Evolutionary conservation across 2,113 vertebrate genomes (phyloP), one percentile per base, ranked within the genome.

Genomic region (Hemiprocne comata): DNA sequence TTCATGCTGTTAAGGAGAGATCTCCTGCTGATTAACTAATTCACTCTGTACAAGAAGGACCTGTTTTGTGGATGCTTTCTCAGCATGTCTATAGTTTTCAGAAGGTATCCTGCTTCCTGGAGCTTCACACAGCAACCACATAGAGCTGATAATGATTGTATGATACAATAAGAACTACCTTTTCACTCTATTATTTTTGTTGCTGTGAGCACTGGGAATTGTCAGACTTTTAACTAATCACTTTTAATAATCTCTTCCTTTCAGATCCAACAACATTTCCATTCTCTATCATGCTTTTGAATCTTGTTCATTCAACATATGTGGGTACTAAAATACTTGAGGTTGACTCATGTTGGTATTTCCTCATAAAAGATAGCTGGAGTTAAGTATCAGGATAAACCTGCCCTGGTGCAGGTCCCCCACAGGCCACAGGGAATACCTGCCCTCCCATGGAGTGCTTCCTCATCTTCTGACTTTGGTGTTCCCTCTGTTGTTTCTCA

Each of bases 331-430:
- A 79, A 94, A 86, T 51, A 38, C 21, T 89, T 87, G 16, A 51
- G 4, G 7, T 38, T 87, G n/a, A 46, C 15, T 62, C 7, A 18
- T 8, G 6, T 21, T 62, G 20, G 4, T 46, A n/a, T 91, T 85
- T 91, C 38, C 38, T 60, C 34, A 34, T 23, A 36, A 73, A 84
- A 50, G 16, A 40, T 2, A 77, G 2, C 26, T 84, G 15, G 13
- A 66, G 21, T 24, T 24, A 75, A 76, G 17, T 25, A n/a, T 14
- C 26, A 40, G 14, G 14, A 69, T 20, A 86, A 83, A 60, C 19
- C 11, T n/a, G 11, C 31, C 67, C 7, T 1, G 2, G 11, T 36
- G 6, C 21, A 36, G 4, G 16, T 64, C 7, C 3, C 21, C 8
- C 5, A 42, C 2, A 40, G 3, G 10, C 15, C 31, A 34, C 25